Base-by-base conservation (phyloP, 2,113 vertebrate species). In the Seriola quinqueradiata region DNA sequence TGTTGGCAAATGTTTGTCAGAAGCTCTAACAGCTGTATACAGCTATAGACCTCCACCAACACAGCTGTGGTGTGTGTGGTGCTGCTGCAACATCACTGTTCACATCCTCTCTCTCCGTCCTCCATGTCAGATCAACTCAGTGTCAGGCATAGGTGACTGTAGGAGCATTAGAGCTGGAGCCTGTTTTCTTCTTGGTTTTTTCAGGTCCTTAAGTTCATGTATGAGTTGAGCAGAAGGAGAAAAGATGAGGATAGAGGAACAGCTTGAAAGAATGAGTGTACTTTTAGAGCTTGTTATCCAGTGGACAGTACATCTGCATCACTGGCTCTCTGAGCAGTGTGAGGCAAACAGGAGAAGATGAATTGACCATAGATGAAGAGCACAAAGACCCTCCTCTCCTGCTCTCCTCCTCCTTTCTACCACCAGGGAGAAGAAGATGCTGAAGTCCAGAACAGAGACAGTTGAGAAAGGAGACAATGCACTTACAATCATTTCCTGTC, bases 121-220 rank as follows among this genome's bases (percentile, higher is more conserved):
- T 40, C 25, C 21, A 25, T 38, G 36, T 70, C 58, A 42, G 64
- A 69, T 61, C 7, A 69, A 34, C 70, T 57, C 25, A 25, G 23
- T 52, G 38, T 32, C 25, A 36, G 10, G 48, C 28, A n/a, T 61
- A 44, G 50, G 48, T 12, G 50, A 73, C 42, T 36, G 38, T 46
- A 60, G 17, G 73, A 71, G 61, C 11, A 3, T n/a, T 36, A 48
- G 38, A 7, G n/a, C 60, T 80, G 83, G 67, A n/a, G 21, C 25
- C 52, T 54, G 46, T 48, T 46, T 67, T 50, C 38, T 28, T 74
- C 64, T 40, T 38, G 6, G 25, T 74, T 75, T 58, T 63, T 55
- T 36, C 34, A 8, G 40, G 21, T 36, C 48, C 13, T 69, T 40
- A 68, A 79, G 60, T 68, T 25, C 17, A 60, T 1, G 21, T 23